phyloP scores from a whole-genome alignment of 2,888 invertebrate species.

The Watsonalla binaria region DNA sequence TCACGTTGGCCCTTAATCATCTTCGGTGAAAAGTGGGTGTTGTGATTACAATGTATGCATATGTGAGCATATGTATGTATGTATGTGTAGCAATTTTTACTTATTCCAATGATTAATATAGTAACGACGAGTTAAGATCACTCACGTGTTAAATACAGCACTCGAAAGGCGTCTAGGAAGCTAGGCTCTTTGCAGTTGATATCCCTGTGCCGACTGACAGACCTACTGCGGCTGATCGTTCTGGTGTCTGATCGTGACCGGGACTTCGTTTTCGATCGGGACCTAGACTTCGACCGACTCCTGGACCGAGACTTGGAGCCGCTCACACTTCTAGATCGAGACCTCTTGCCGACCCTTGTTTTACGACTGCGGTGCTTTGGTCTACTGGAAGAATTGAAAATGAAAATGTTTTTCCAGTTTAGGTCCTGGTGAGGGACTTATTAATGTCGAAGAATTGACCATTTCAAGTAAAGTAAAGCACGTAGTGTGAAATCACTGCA shows the following conservation, averaged over 20 bases:
- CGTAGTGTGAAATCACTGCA: no score
- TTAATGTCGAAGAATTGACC: not conserved
- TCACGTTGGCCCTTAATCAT: no score
- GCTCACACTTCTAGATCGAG: constrained; percentile 24
- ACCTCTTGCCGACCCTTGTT: constrained; percentile 22
- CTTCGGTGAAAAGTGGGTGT: no score
- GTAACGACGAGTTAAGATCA: no score
- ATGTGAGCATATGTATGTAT: no score
- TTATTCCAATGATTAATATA: no score
- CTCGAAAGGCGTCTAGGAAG: constrained; percentile 63
- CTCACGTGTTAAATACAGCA: constrained; percentile 63
- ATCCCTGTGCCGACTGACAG: constrained; percentile 34
- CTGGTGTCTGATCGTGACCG: constrained; percentile 26
- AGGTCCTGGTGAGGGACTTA: not conserved
- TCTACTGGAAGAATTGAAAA: constrained; percentile 24
- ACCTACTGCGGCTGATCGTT: constrained; percentile 27
- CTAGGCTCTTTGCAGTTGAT: constrained; percentile 47
- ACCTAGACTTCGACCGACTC: constrained; percentile 31
- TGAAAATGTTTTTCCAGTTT: not conserved
- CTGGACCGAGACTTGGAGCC: constrained; percentile 21
- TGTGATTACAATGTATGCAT: no score
- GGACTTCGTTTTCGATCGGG: constrained; percentile 20
- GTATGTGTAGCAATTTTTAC: no score
- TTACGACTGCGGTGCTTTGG: constrained; percentile 39
- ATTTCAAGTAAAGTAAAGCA: no score